A percentile compares a stretch with the other conserved stretches of the same genome.
Evolutionary conservation across 2,797 vertebrate species (phyloP).

Genomic region (Sus cebifrons): DNA sequence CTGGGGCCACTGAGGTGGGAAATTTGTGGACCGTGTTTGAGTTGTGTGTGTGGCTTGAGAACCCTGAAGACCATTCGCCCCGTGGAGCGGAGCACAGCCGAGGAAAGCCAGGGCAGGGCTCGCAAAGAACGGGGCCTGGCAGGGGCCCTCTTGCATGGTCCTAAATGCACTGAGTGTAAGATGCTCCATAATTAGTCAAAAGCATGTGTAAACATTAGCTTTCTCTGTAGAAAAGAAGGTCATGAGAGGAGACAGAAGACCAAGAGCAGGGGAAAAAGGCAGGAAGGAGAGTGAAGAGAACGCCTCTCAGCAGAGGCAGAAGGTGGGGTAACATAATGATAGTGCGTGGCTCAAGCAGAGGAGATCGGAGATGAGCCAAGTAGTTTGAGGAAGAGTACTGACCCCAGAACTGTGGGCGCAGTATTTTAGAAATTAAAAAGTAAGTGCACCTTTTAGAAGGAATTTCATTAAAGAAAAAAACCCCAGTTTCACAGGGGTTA

Average conservation of each 20-base stretch:
- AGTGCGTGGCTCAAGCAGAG: neutral
- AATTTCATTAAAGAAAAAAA: neutral
- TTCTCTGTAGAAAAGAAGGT: conserved; percentile 20
- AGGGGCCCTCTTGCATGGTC: neutral
- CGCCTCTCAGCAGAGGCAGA: neutral
- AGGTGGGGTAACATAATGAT: neutral
- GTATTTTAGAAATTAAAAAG: neutral
- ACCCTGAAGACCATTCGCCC: neutral
- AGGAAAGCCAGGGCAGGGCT: neutral
- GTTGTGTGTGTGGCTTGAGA: neutral
- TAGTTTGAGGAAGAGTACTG: neutral
- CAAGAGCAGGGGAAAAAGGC: neutral
- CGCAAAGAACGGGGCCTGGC: neutral
- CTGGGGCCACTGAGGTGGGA: neutral
- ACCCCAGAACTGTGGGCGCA: neutral
- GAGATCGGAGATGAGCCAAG: neutral
- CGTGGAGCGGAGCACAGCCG: neutral
- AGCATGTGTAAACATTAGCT: neutral
- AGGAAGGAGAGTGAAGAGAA: neutral
- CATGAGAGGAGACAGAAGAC: neutral
- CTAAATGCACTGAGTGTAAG: conserved; percentile 4
- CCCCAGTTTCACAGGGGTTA: neutral
- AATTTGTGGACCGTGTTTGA: neutral
- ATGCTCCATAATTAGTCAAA: neutral
- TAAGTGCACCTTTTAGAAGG: neutral